These are phyloP conservation scores for Anastrepha ludens DNA, from an alignment of 1,140 invertebrate genomes.

Conservation along the genomic window DNA sequence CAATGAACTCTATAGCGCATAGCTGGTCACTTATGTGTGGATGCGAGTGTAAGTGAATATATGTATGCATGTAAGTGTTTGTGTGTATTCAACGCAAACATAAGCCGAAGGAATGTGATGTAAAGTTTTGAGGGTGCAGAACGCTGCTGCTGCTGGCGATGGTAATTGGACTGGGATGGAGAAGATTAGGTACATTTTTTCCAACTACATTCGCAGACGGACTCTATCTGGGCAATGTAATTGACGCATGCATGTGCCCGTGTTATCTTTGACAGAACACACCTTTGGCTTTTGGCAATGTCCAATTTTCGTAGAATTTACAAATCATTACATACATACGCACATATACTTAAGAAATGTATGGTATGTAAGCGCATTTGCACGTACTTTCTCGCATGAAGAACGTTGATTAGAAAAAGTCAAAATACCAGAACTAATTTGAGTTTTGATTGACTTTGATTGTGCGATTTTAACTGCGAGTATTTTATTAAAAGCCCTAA, in stretches of 20 bases:
- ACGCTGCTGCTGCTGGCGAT: not conserved
- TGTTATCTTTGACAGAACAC: slow-evolving; percentile 42
- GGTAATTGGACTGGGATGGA: slow-evolving; percentile 22
- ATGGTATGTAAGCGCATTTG: not conserved
- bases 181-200: slow-evolving; percentile 36
- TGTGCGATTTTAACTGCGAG: slow-evolving; percentile 39
- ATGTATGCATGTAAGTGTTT: not conserved
- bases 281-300: slow-evolving; percentile 45
- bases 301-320: slow-evolving; percentile 33
- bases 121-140: slow-evolving; percentile 15
- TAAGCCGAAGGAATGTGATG: not conserved
- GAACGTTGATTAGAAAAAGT: slow-evolving; percentile 45
- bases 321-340: not conserved
- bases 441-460: slow-evolving; percentile 53
- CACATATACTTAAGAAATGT: not conserved
- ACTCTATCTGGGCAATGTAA: not conserved
- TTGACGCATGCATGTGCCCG: not conserved
- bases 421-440: slow-evolving; percentile 52
- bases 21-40: not conserved
- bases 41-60: not conserved
- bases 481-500: slow-evolving; percentile 23
- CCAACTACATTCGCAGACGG: not conserved
- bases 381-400: not conserved
- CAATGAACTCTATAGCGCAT: not conserved
- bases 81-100: not conserved